Base-by-base conservation (phyloP, 2,797 vertebrate genomes). In the Semotilus atromaculatus region DNA sequence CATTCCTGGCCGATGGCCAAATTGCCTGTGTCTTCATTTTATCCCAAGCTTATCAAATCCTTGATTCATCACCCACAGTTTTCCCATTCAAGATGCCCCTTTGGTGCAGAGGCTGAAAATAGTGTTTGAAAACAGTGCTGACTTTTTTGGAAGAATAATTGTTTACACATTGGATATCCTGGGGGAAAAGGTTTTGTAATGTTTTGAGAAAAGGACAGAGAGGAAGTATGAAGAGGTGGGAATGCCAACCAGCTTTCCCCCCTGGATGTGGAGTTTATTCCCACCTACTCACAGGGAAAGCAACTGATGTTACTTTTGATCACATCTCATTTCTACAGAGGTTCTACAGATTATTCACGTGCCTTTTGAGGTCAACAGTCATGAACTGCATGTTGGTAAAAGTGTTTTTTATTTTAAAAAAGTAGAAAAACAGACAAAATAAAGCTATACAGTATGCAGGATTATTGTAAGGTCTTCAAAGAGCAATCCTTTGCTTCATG, bases 121-220 rank as follows among this genome's bases (percentile, higher is more conserved):
- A 95, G 96, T 95, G 3, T 98, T 99, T 90, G 96, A 96, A 90
- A 96, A 97, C 89, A 94, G 96, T 91, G 93, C 95, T 0, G 98
- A 99, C 94, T 97, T 99, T 94, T 99, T 99, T 62, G 98, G 98
- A 62, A 96, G 98, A 80, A 92, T 99, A 26, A 94, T 98, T 90
- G 90, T 99, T 93, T 99, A 99, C 84, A 97, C 95, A 90, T 93
- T 99, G 43, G 92, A 96, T 1, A 89, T 99, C 92, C 94, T 97
- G 48, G 98, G 98, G 88, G 94, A 94, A 89, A 95, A 89, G 89
- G 80, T 88, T n/a, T 94, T 90, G 85, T 92, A 90, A 94, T 85
- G 76, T 80, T 86, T 86, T 91, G 92, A 91, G 88, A 92, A 91
- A 89, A 91, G 58, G 51, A 64, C 79, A 38, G 26, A 76, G 23